Percentiles rank a stretch among this genome's conserved stretches.
These are phyloP conservation scores for Ictalurus punctatus DNA, from an alignment of 2,113 vertebrate species.

Conservation along the genomic window DNA sequence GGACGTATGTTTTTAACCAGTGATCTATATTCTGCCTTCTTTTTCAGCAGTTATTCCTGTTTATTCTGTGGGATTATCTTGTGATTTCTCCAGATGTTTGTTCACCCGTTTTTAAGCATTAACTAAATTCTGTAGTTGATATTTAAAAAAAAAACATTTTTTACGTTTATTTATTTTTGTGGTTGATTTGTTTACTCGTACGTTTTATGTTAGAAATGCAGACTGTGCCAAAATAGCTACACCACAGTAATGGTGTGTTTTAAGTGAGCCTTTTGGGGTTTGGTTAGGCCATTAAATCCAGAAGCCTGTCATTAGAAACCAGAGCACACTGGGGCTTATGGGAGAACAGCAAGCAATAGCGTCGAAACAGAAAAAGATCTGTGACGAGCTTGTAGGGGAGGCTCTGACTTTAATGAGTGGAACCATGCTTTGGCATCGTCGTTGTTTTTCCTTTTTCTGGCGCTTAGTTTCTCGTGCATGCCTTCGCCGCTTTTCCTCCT, in stretches of 20 bases:
- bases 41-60: neutral
- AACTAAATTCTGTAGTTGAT: constrained; percentile 17
- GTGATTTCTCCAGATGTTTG: neutral
- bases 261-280: constrained; percentile 46
- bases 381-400: neutral
- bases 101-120: neutral
- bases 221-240: constrained; percentile 29
- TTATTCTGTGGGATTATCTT: neutral
- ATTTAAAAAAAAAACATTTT: no score
- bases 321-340: neutral
- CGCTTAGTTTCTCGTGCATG: constrained; percentile 59
- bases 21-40: neutral
- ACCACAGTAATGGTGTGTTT: constrained; percentile 45
- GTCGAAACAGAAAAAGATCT: neutral
- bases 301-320: constrained; percentile 35
- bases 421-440: constrained; percentile 42
- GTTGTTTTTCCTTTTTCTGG: neutral
- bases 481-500: constrained; percentile 49
- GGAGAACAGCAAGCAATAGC: constrained; percentile 5
- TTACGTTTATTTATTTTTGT: no score
- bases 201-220: constrained; percentile 34
- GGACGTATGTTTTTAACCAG: neutral
- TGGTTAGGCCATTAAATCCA: constrained; percentile 41
- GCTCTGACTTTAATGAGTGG: constrained; percentile 60
- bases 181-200: constrained; percentile 16